phyloP scores from a whole-genome alignment of 2,113 vertebrate species.

The Crotalus tigris region DNA sequence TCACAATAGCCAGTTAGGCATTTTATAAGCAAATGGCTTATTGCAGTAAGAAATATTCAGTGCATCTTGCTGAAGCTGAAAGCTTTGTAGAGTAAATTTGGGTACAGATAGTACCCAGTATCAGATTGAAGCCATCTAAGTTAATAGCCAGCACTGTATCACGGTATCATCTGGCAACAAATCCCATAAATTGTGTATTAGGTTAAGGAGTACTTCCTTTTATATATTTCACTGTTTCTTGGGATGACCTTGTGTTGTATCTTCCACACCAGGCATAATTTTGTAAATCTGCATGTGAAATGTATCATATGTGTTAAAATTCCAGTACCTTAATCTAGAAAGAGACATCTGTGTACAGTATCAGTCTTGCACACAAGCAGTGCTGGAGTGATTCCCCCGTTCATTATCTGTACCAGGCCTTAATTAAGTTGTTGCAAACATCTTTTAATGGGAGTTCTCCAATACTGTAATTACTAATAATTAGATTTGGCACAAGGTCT shows the following conservation, averaged over 20 bases:
- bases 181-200: not conserved
- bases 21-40: not conserved
- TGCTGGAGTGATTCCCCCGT: not conserved
- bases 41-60: not conserved
- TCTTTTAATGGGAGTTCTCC: not conserved
- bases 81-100: not conserved
- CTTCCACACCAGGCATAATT: not conserved
- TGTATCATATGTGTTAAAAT: not conserved
- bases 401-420: not conserved
- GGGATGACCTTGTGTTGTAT: not conserved
- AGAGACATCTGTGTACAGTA: not conserved
- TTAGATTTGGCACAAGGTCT: not conserved
- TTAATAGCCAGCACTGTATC: not conserved
- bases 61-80: not conserved
- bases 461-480: not conserved
- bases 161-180: not conserved
- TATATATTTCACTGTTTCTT: not conserved
- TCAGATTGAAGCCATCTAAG: not conserved
- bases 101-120: not conserved
- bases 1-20: not conserved
- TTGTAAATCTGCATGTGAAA: not conserved
- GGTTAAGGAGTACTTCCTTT: not conserved
- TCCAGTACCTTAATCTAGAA: not conserved
- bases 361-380: not conserved
- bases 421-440: not conserved